A percentile compares a stretch with the other conserved stretches of the same genome.
Evolutionary conservation across 2,797 vertebrate genomes (phyloP).

Genomic region (Diceros bicornis): DNA sequence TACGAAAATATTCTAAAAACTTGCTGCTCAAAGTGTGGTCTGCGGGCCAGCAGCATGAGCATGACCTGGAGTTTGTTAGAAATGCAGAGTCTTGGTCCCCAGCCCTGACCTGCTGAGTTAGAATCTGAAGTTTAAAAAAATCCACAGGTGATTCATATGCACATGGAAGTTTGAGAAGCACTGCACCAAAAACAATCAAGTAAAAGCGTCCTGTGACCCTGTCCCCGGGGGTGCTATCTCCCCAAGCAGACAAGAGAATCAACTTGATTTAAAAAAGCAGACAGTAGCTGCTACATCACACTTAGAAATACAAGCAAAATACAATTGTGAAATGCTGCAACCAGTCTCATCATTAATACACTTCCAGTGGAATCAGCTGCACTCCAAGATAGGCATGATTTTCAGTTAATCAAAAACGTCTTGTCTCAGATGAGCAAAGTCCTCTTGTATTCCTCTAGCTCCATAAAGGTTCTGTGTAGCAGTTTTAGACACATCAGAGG

Average conservation of each 20-base stretch:
- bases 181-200: not conserved
- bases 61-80: not conserved
- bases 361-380: conserved; percentile 53
- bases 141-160: not conserved
- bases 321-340: conserved; percentile 3
- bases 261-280: not conserved
- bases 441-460: conserved; percentile 61
- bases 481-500: conserved; percentile 20
- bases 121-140: conserved; percentile 1
- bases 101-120: not conserved
- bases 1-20: not conserved
- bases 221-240: not conserved
- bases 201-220: not conserved
- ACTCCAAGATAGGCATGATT: conserved; percentile 57
- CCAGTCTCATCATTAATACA: not conserved
- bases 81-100: not conserved
- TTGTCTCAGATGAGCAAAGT: conserved; percentile 68
- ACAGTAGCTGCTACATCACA: conserved; percentile 31
- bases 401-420: conserved; percentile 75
- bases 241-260: not conserved
- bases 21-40: not conserved
- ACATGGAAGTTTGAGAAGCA: not conserved
- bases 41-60: not conserved
- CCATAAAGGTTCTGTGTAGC: conserved; percentile 30
- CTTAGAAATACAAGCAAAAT: conserved; percentile 48